These are phyloP conservation scores for Eulemur albifrons DNA, from an alignment of 2,797 vertebrate genomes.

Conservation along the genomic window DNA sequence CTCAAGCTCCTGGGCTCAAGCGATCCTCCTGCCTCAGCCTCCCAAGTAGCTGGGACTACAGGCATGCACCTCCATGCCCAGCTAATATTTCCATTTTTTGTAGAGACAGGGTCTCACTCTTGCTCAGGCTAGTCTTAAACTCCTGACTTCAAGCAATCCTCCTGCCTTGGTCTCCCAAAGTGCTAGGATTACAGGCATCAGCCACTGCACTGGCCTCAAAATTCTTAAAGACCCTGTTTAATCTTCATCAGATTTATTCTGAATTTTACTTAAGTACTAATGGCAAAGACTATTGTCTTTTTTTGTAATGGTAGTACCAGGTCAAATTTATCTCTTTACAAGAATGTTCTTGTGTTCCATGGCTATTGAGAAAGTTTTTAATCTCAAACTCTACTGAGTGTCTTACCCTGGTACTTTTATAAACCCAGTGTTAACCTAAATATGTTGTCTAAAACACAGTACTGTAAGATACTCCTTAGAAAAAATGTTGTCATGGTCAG, in stretches of 20 bases:
- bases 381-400: not conserved
- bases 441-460: not conserved
- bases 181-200: not conserved
- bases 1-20: not conserved
- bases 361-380: slow-evolving; percentile 53
- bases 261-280: not conserved
- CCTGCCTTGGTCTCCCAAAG: not conserved
- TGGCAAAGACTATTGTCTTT: not conserved
- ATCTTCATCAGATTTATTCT: not conserved
- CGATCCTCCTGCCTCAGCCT: too few species aligned
- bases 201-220: not conserved
- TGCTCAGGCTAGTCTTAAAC: not conserved
- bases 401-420: not conserved
- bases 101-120: not conserved
- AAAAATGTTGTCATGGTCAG: not conserved
- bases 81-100: not conserved
- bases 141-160: not conserved
- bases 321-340: not conserved
- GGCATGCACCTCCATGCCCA: not conserved
- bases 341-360: not conserved
- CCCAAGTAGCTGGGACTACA: too few species aligned
- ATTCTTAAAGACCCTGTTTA: not conserved
- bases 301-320: not conserved
- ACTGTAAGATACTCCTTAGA: not conserved
- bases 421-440: not conserved